These are phyloP conservation scores for Tipula lateralis DNA, from an alignment of 2,888 invertebrate species.

Conservation along the genomic window DNA sequence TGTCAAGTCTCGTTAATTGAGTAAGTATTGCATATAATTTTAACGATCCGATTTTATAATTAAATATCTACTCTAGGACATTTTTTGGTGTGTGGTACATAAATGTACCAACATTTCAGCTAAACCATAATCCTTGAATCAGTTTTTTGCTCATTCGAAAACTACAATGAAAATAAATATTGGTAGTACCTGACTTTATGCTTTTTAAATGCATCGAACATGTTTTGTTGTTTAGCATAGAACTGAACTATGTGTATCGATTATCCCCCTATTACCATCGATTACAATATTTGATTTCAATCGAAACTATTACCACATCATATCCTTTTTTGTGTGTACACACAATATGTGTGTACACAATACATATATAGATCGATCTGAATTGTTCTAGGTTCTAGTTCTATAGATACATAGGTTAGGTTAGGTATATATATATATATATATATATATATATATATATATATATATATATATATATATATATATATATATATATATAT, in stretches of 20 bases:
- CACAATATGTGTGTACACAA: not conserved
- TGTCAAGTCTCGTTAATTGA: not conserved
- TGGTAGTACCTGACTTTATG: conserved; percentile 4
- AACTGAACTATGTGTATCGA: not conserved
- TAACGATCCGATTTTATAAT: not conserved
- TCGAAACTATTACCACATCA: not conserved
- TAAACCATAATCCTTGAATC: not conserved
- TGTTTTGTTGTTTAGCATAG: not conserved
- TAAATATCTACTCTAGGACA: not conserved
- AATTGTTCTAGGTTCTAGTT: not conserved
- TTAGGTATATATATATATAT: not conserved
- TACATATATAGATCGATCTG: not conserved
- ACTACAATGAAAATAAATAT: not conserved
- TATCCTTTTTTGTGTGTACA: not conserved
- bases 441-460: too few relatives aligned
- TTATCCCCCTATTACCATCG: not conserved
- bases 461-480: too few relatives aligned
- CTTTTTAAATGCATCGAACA: not conserved
- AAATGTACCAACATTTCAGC: not conserved
- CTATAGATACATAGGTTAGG: not conserved
- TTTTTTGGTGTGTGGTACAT: not conserved
- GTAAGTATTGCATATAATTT: not conserved
- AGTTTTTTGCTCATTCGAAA: not conserved
- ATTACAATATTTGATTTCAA: not conserved
- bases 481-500: too few relatives aligned